Base-by-base conservation (phyloP, 2,797 vertebrate species). In the Brachyalestes nurse region DNA sequence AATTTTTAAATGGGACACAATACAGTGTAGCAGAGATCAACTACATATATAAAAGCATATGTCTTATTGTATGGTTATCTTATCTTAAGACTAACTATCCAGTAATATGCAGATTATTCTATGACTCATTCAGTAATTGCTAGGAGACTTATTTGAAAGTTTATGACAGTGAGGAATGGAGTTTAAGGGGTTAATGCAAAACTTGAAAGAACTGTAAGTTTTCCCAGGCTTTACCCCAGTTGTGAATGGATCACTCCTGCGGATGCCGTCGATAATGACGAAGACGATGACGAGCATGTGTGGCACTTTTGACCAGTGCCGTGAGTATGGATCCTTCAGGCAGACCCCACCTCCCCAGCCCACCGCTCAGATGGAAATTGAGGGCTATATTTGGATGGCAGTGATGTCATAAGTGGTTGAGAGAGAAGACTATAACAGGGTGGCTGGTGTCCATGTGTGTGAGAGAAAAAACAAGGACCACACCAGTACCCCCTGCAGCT, bases 391-490 rank as follows among this genome's bases (percentile, higher is more conserved):
- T 94, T 94, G 93, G 93, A 92, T 86, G 74, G 89, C 86, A 70
- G 88, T 79, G 83, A 95, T 94, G 94, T 95, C 94, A 95, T 89
- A 88, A 93, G 91, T 90, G 92, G 89, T 90, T 87, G 90, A 91
- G 73, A 88, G 42, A 84, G 79, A 86, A 90, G 88, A 87, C 87
- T 95, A 95, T 95, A 95, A 94, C 91, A 91, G 94, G 78, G 71
- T 77, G 64, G 19, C 25, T 64, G 28, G 28, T 9, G 16, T 40
- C 4, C 9, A 23, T 58, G 38, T 66, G 64, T 66, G 64, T 42
- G 64, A 62, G 60, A 42, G 69, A 75, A 85, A 82, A 75, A 82
- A 45, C 83, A 76, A 75, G 65, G 79, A 69, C 65, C 77, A 80
- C 82, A 77, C 61, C 78, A 65, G 76, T 75, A 81, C 62, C 76